A percentile compares a stretch with the other conserved stretches of the same genome.
phyloP scores from a whole-genome alignment of 2,113 vertebrate genomes.

The Cnemophilus loriae region DNA sequence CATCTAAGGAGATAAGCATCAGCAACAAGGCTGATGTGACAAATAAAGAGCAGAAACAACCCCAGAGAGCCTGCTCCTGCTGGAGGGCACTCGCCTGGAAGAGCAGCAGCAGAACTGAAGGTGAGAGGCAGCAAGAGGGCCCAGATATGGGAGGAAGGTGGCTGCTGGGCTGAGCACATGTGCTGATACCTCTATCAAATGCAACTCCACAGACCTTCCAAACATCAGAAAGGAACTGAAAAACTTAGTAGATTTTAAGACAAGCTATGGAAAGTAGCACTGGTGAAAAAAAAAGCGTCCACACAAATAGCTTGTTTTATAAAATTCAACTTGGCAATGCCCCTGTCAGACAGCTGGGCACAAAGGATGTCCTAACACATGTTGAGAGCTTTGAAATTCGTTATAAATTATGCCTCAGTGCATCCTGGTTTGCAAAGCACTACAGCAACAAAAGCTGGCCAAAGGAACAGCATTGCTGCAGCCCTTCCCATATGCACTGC shows the following conservation, averaged over 20 bases:
- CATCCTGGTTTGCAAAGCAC: neutral
- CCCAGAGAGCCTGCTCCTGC: neutral
- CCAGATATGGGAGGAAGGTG: neutral
- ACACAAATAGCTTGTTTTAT: neutral
- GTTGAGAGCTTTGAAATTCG: neutral
- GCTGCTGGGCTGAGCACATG: neutral
- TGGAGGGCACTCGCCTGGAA: neutral
- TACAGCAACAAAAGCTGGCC: neutral
- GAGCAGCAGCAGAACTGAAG: neutral
- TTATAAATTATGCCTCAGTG: neutral
- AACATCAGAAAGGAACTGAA: neutral
- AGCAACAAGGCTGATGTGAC: neutral
- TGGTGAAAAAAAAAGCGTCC: neutral
- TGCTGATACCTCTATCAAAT: fast-evolving
- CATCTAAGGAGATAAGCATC: neutral
- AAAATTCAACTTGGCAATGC: neutral
- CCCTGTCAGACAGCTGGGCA: neutral
- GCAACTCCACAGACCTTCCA: neutral
- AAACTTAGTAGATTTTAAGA: neutral
- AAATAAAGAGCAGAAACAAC: neutral
- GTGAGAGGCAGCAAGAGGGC: neutral
- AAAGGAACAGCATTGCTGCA: neutral
- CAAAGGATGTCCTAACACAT: neutral
- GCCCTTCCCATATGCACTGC: neutral
- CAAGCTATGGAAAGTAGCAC: neutral